A percentile compares a stretch with the other conserved stretches of the same genome.
Conservation (phyloP, 2,113 vertebrate genomes). For the Pseudolaguvia tuberculata region DNA sequence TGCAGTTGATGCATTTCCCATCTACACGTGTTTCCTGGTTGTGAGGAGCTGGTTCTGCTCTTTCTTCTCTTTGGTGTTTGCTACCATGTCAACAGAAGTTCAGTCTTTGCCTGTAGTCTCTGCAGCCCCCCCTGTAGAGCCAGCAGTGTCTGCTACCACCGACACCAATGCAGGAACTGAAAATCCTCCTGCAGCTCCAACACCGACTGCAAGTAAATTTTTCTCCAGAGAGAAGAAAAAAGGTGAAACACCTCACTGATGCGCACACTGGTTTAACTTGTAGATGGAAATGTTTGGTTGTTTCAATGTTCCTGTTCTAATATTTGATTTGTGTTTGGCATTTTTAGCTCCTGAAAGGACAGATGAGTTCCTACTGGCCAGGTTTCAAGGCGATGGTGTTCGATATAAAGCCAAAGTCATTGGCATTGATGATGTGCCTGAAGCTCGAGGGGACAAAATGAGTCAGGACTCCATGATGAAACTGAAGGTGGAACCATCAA, state of each 20-base stretch:
- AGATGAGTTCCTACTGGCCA: constrained; percentile 83
- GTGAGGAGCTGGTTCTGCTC: constrained; percentile 43
- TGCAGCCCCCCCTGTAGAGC: constrained; percentile 56
- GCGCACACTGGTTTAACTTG: too few species aligned
- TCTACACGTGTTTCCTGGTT: constrained; percentile 13
- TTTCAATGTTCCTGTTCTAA: not conserved
- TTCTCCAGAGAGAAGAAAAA: constrained; percentile 90
- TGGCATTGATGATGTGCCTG: constrained; percentile 86
- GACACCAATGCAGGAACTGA: constrained; percentile 3
- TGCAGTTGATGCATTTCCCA: constrained; percentile 54
- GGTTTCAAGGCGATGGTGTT: constrained; percentile 92
- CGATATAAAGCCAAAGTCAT: constrained; percentile 95
- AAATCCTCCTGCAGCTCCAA: constrained; percentile 40
- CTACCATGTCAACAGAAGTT: constrained; percentile 79
- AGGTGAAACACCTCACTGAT: constrained; percentile 64
- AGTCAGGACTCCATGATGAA: constrained; percentile 99
- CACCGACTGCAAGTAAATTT: constrained; percentile 64
- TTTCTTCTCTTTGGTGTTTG: constrained; percentile 38
- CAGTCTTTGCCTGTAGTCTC: constrained; percentile 58
- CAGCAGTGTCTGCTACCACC: not conserved
- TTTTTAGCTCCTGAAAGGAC: constrained; percentile 81
- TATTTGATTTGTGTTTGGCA: constrained; percentile 11
- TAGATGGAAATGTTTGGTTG: too few species aligned
- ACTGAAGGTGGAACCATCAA: constrained; percentile 76
- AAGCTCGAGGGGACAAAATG: constrained; percentile 95